Evolutionary conservation across 2,113 vertebrate genomes (phyloP).

Genomic region (Phyllostomus hastatus): DNA sequence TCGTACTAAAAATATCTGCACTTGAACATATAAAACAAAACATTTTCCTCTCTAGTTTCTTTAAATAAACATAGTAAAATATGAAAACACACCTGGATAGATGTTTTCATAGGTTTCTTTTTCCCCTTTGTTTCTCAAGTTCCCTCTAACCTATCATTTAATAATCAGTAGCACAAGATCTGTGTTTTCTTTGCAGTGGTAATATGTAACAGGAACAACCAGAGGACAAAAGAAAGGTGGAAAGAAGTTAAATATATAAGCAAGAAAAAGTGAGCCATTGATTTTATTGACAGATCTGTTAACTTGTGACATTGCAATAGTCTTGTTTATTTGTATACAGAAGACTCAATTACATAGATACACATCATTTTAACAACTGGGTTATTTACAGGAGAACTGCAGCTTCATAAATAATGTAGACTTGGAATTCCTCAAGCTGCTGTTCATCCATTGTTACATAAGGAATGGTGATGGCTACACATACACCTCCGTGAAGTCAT

Average conservation of each 20-base stretch:
- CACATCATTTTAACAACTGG: slow-evolving; percentile 86
- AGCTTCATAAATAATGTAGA: slow-evolving; percentile 83
- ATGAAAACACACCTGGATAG: neutral
- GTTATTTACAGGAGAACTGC: slow-evolving; percentile 83
- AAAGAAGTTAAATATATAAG: slow-evolving; percentile 86
- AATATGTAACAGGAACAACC: slow-evolving; percentile 79
- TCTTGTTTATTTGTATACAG: slow-evolving; percentile 88
- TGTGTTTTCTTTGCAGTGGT: slow-evolving; percentile 69
- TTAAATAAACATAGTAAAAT: slow-evolving; percentile 38
- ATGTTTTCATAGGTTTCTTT: slow-evolving; percentile 36
- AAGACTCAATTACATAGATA: slow-evolving; percentile 86
- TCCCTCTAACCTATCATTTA: slow-evolving; percentile 38
- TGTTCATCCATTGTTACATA: slow-evolving; percentile 77
- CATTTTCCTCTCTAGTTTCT: slow-evolving; percentile 30
- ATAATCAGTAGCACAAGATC: slow-evolving; percentile 62
- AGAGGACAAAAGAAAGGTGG: slow-evolving; percentile 79
- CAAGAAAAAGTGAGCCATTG: slow-evolving; percentile 87
- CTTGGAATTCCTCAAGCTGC: slow-evolving; percentile 73
- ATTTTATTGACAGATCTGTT: slow-evolving; percentile 88
- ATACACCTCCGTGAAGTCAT: slow-evolving; percentile 54
- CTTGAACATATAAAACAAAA: slow-evolving; percentile 46
- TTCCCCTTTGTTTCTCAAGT: slow-evolving; percentile 35
- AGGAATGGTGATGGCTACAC: slow-evolving; percentile 56
- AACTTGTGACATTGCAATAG: slow-evolving; percentile 87
- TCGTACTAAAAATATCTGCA: slow-evolving; percentile 51